These are phyloP conservation scores for Amblyteles armatorius DNA, from an alignment of 2,888 invertebrate genomes.

Conservation along the genomic window DNA sequence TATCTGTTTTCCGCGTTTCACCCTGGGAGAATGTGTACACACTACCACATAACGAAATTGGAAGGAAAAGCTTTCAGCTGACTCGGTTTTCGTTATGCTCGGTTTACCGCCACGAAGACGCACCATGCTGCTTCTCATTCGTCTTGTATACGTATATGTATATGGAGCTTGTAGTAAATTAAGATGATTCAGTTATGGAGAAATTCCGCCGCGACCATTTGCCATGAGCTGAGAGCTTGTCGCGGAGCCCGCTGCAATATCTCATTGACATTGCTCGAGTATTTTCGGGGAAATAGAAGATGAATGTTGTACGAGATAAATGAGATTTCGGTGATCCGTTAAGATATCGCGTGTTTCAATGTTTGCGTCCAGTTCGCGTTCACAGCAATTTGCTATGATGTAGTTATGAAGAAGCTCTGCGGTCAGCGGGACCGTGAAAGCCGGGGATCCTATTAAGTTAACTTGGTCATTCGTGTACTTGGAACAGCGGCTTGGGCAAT, in stretches of 20 bases:
- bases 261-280: slow-evolving; percentile 47
- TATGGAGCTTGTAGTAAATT: slow-evolving; percentile 48
- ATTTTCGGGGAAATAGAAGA: slow-evolving; percentile 13
- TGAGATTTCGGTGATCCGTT: not conserved
- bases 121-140: not conserved
- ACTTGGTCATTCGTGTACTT: not conserved
- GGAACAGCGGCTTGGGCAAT: not conserved
- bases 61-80: slow-evolving; percentile 61
- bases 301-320: not conserved
- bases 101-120: slow-evolving; percentile 54
- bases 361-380: not conserved
- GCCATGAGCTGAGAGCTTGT: slow-evolving; percentile 7
- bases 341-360: not conserved
- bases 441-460: not conserved
- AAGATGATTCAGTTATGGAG: slow-evolving; percentile 55
- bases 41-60: slow-evolving; percentile 25
- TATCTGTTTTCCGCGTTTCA: slow-evolving; percentile 38
- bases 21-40: not conserved
- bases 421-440: not conserved
- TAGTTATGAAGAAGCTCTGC: not conserved
- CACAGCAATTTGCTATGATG: not conserved
- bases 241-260: slow-evolving; percentile 33
- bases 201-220: slow-evolving; percentile 28
- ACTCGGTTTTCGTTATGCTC: slow-evolving; percentile 53
- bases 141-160: not conserved